Evolutionary conservation across 1,140 invertebrate genomes (phyloP), one percentile per base, ranked within the genome.

Genomic region (Pseudomyrmex concolor): DNA sequence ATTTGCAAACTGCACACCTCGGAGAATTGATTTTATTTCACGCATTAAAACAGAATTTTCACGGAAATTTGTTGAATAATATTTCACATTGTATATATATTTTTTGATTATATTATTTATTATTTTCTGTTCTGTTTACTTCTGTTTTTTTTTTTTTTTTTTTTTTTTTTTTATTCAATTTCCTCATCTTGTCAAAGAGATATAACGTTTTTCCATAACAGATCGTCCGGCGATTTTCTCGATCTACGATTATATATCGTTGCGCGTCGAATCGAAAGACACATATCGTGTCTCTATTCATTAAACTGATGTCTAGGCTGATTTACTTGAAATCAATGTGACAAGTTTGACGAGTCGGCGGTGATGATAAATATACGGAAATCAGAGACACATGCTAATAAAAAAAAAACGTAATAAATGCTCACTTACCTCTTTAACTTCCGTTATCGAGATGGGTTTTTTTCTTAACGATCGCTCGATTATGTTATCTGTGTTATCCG

Each of bases 351-450:
- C 12, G 34, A 59, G 54, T 78, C 66, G 17, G 15, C 34, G 19
- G 19, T 8, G 12, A 60, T 80, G n/a, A 34, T 5, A 60, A 66
- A n/a, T 15, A n/a, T 15, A 13, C 15, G n/a, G 43, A 78, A 59
- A 71, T 80, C 66, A 80, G 51, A 25, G 66, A 50, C 57, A 48
- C 43, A 17, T 19, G 19, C 12, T n/a, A 50, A 57, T 80, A 70
- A 70, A 77, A 70, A 70, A 77, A 78, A 57, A 12, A 34, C 5
- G 0, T 34, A 34, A 12, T 80, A 17, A 80, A 80, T 59, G 22
- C 12, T 60, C 25, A 80, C 76, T 80, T 80, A 80, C 76, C 76
- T 80, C 66, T 25, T 78, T 71, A 80, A 71, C 22, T 59, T 70
- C 54, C 76, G 54, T 80, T 43, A 8, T 34, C 15, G 8, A n/a